Percentiles rank a stretch among this genome's conserved stretches.
These are phyloP conservation scores for Philypnodon macrostomus DNA, from an alignment of 2,797 vertebrate species.

Conservation along the genomic window DNA sequence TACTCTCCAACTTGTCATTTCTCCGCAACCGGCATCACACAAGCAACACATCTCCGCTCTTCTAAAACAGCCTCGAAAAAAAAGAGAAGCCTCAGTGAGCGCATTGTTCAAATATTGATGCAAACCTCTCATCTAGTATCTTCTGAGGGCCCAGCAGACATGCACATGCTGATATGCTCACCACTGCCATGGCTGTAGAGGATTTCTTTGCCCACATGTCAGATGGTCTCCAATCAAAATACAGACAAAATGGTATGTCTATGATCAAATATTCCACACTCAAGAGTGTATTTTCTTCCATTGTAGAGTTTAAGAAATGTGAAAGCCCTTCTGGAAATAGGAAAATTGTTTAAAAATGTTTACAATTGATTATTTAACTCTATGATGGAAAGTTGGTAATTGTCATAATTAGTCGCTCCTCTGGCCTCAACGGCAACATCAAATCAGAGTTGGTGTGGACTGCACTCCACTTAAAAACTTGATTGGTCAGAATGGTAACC, in stretches of 20 bases:
- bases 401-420: too few species aligned
- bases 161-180: conserved; percentile 7
- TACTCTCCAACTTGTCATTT: conserved; percentile 48
- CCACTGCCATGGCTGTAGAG: conserved; percentile 18
- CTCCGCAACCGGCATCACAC: conserved; percentile 36
- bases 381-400: too few species aligned
- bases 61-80: conserved; percentile 55
- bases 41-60: conserved; percentile 35
- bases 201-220: conserved; percentile 20
- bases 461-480: too few species aligned
- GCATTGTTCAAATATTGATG: conserved; percentile 77
- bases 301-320: too few species aligned
- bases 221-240: conserved; percentile 46
- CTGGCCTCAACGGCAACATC: too few species aligned
- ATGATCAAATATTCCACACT: conserved; percentile 23
- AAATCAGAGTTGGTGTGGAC: too few species aligned
- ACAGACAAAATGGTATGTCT: conserved; percentile 29
- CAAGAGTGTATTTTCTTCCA: conserved; percentile 1
- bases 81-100: conserved; percentile 42
- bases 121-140: conserved; percentile 63
- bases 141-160: conserved; percentile 43
- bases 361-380: too few species aligned
- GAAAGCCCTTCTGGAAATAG: too few species aligned
- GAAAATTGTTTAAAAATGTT: too few species aligned
- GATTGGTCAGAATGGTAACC: too few species aligned